These are phyloP conservation scores for Dromaius novaehollandiae DNA, from an alignment of 2,113 vertebrate genomes.

Conservation along the genomic window DNA sequence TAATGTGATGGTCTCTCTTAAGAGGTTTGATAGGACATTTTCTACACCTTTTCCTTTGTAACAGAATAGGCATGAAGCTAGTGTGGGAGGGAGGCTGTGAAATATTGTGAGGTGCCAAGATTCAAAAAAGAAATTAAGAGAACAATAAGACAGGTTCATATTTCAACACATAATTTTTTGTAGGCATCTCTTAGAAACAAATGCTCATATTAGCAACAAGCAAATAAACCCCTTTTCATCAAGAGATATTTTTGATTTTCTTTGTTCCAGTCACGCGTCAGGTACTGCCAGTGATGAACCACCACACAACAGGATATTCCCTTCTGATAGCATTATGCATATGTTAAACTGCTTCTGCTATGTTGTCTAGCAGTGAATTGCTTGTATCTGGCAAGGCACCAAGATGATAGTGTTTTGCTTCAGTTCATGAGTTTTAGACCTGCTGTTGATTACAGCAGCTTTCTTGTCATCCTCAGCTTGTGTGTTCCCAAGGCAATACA, in stretches of 20 bases:
- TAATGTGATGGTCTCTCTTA: background rate
- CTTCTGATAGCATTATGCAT: background rate
- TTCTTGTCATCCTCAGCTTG: background rate
- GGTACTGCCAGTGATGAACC: background rate
- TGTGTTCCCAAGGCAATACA: background rate
- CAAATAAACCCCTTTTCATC: rapidly evolving
- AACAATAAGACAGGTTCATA: background rate
- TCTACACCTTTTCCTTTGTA: background rate
- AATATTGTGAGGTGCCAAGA: background rate
- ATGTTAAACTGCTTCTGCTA: background rate
- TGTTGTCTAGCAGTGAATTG: background rate
- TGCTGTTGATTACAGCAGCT: background rate
- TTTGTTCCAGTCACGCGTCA: background rate
- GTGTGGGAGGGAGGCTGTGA: background rate
- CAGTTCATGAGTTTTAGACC: background rate
- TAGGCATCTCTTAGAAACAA: background rate
- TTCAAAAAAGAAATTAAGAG: background rate
- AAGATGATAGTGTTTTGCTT: background rate
- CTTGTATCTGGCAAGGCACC: background rate
- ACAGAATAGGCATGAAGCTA: background rate
- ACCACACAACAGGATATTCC: rapidly evolving
- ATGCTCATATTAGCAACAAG: background rate
- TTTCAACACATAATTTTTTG: background rate
- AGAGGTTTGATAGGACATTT: background rate
- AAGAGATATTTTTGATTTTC: background rate